These are phyloP conservation scores for Hyperoodon ampullatus DNA, from an alignment of 2,113 vertebrate genomes.

Conservation along the genomic window DNA sequence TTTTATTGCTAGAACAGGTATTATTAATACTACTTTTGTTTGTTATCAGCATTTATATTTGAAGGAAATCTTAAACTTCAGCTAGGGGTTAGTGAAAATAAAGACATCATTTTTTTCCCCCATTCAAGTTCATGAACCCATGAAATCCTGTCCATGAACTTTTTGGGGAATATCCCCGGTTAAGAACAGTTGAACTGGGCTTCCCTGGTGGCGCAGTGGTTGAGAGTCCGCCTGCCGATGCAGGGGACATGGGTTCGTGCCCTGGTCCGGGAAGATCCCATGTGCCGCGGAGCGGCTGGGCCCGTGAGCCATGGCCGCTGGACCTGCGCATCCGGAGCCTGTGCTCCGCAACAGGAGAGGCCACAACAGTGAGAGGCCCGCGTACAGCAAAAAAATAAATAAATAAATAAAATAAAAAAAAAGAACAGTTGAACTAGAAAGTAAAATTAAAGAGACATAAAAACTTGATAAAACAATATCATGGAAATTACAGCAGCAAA, in stretches of 20 bases:
- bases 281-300: too few species aligned
- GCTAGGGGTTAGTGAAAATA: background rate
- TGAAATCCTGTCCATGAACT: conserved; percentile 1
- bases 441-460: conserved; percentile 45
- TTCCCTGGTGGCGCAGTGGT: too few species aligned
- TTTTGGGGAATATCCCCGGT: background rate
- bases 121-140: background rate
- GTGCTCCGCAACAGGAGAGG: too few species aligned
- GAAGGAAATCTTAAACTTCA: background rate
- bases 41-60: background rate
- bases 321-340: too few species aligned
- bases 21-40: conserved; percentile 14
- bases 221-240: too few species aligned
- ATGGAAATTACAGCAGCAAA: conserved; percentile 24
- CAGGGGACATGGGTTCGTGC: too few species aligned
- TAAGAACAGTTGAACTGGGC: background rate
- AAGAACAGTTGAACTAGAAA: background rate
- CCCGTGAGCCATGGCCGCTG: too few species aligned
- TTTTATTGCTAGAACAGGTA: background rate
- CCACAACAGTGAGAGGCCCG: too few species aligned
- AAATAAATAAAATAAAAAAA: too few species aligned
- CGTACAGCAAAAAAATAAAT: too few species aligned
- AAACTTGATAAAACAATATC: background rate
- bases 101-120: background rate
- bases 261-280: too few species aligned